A percentile compares a stretch with the other conserved stretches of the same genome.
Evolutionary conservation across 1,140 invertebrate genomes (phyloP).

Genomic region (Hypsibius dujardini): DNA sequence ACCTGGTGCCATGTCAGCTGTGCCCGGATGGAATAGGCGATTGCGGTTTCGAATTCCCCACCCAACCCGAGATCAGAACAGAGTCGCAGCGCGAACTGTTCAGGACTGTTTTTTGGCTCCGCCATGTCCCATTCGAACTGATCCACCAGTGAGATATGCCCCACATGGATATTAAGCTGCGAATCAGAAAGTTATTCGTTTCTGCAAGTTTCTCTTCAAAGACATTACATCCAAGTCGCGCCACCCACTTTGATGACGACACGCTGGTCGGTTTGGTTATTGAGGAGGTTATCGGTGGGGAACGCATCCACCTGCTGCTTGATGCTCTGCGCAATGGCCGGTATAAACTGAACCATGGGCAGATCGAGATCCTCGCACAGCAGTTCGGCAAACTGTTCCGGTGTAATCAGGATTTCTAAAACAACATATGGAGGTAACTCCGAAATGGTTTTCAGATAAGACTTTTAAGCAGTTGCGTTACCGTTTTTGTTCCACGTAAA

Average conservation of each 20-base stretch:
- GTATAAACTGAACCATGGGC: slow-evolving; percentile 86
- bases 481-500: slow-evolving; percentile 99
- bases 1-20: slow-evolving; percentile 89
- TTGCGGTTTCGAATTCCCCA: slow-evolving; percentile 96
- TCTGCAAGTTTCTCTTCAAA: background rate
- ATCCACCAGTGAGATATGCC: slow-evolving; percentile 94
- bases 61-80: slow-evolving; percentile 91
- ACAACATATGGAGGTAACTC: slow-evolving; percentile 26
- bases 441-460: background rate
- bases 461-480: no score
- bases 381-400: slow-evolving; percentile 96
- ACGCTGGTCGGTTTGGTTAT: slow-evolving; percentile 69
- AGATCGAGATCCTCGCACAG: slow-evolving; percentile 94
- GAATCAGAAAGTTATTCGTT: slow-evolving; percentile 21
- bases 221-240: no score
- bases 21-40: slow-evolving; percentile 89
- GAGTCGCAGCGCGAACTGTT: slow-evolving; percentile 86
- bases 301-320: slow-evolving; percentile 87
- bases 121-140: slow-evolving; percentile 99
- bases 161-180: slow-evolving; percentile 89
- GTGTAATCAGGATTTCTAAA: slow-evolving; percentile 82
- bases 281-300: slow-evolving; percentile 53
- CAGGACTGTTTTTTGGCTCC: slow-evolving; percentile 89
- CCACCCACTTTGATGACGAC: slow-evolving; percentile 69
- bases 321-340: slow-evolving; percentile 85